Conservation (phyloP, 2,797 vertebrate species). For the Zenarchopterus dispar region DNA sequence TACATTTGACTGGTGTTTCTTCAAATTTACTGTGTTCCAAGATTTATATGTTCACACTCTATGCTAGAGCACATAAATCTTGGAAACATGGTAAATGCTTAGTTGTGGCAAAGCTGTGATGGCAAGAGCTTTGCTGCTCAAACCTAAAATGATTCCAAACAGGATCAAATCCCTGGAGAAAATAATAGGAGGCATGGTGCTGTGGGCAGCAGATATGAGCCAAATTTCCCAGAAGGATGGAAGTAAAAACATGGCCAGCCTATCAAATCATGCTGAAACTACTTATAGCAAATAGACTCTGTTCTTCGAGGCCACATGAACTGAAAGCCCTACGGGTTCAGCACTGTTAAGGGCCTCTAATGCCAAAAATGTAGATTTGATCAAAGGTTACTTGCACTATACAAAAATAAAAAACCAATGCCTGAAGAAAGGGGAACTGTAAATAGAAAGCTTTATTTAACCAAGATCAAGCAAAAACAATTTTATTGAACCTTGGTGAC, state of each 20-base stretch:
- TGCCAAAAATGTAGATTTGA: conserved; percentile 42
- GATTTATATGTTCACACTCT: neutral
- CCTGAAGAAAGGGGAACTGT: conserved; percentile 19
- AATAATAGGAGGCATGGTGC: conserved; percentile 56
- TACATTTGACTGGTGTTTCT: neutral
- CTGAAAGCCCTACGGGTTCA: conserved; percentile 17
- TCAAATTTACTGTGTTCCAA: neutral
- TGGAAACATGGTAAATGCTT: neutral
- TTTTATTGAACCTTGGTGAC: conserved; percentile 44
- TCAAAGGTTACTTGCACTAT: conserved; percentile 49
- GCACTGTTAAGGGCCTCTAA: conserved; percentile 6
- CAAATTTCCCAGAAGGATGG: conserved; percentile 34
- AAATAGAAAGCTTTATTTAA: conserved; percentile 22
- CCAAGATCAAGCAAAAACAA: conserved; percentile 16
- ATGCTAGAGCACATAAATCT: conserved; percentile 16
- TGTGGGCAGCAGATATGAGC: conserved; percentile 51
- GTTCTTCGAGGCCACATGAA: conserved; percentile 37
- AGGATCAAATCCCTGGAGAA: conserved; percentile 48
- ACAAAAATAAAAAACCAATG: conserved; percentile 47
- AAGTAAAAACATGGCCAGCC: conserved; percentile 43
- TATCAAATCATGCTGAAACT: conserved; percentile 31
- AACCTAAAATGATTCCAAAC: conserved; percentile 41
- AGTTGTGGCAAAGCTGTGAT: conserved; percentile 44
- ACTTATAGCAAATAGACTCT: conserved; percentile 42
- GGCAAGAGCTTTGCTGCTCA: conserved; percentile 30